These are phyloP conservation scores for Grantiella picta DNA, from an alignment of 2,113 vertebrate species.

Conservation along the genomic window DNA sequence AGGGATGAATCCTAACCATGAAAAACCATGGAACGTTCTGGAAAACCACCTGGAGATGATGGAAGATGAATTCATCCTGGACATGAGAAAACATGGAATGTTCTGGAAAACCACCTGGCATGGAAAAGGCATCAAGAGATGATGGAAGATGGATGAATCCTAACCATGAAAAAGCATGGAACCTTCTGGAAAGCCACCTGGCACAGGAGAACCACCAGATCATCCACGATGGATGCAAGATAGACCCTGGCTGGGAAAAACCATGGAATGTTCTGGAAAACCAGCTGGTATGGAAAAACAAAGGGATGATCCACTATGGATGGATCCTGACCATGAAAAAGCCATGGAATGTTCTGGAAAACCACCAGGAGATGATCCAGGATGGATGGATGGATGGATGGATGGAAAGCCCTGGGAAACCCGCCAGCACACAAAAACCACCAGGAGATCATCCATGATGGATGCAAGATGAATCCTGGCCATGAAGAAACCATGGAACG, in stretches of 20 bases:
- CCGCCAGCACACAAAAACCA: no score
- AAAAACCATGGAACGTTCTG: background rate
- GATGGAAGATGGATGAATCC: background rate
- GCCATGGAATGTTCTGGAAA: background rate
- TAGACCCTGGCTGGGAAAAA: background rate
- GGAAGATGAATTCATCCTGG: no score
- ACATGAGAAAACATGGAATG: no score
- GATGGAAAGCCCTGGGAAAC: no score
- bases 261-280: background rate
- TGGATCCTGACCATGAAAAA: no score
- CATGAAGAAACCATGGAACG: background rate
- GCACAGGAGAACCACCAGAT: no score
- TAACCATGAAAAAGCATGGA: rapidly evolving
- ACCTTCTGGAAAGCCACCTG: background rate
- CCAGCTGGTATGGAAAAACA: no score
- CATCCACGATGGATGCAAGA: no score
- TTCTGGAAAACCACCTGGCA: background rate
- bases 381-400: background rate
- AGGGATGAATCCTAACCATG: background rate
- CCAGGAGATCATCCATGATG: no score
- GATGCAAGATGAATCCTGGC: no score
- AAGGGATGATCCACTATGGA: background rate
- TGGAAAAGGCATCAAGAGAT: background rate
- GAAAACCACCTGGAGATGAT: background rate
- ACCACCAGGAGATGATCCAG: no score